Conservation (phyloP, 2,888 invertebrate genomes). For the Epirrhoe tristata region DNA sequence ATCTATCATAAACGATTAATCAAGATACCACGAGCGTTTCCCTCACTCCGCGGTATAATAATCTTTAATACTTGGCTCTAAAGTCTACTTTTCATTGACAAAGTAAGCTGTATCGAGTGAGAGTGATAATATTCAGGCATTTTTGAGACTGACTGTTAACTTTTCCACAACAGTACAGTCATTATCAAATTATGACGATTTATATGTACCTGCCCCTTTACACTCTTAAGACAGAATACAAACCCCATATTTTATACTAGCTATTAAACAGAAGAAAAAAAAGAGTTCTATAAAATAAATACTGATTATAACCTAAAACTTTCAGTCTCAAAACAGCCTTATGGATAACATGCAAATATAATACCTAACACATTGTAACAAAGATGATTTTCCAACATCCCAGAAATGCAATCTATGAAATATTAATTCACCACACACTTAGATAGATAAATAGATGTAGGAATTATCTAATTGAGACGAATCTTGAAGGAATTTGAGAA, state of each 20-base stretch:
- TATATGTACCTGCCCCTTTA: too few relatives aligned
- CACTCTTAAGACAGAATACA: too few relatives aligned
- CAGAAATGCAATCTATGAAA: constrained; percentile 6
- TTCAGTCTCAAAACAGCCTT: constrained; percentile 8
- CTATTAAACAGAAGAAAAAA: too few relatives aligned
- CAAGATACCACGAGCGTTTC: too few relatives aligned
- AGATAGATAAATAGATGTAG: neutral
- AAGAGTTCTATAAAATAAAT: too few relatives aligned
- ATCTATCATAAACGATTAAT: too few relatives aligned
- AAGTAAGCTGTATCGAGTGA: neutral
- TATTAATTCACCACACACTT: neutral
- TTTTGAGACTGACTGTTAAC: constrained; percentile 6
- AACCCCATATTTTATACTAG: too few relatives aligned
- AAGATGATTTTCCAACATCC: constrained; percentile 9
- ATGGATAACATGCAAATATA: constrained; percentile 7
- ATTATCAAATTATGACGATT: too few relatives aligned
- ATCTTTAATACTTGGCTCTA: neutral
- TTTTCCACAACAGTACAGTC: too few relatives aligned
- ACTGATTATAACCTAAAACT: neutral
- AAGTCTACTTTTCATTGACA: neutral
- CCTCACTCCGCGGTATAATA: too few relatives aligned
- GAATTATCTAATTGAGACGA: neutral
- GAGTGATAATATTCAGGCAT: neutral
- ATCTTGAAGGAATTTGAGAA: neutral
- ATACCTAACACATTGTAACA: constrained; percentile 1